Evolutionary conservation across 2,113 vertebrate species (phyloP), one percentile per base, ranked within the genome.

Genomic region (Sprattus sprattus): DNA sequence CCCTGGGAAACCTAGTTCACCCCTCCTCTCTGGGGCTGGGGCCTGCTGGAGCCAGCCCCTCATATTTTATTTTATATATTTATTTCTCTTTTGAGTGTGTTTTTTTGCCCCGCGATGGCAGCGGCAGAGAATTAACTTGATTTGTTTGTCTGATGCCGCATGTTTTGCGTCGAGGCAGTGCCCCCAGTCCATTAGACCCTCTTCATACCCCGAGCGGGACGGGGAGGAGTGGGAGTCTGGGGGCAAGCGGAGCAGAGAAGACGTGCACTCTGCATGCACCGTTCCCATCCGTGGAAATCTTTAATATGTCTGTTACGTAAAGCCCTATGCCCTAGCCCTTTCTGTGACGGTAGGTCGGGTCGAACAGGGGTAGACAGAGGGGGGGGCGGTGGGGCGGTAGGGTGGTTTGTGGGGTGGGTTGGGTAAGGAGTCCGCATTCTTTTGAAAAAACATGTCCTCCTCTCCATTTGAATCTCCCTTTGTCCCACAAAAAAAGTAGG

Each of bases 91-190:
- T 32, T 13, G 7, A 81, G 84, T 46, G 28, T 25, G 6, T 71
- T 28, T 71, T 71, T 83, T 91, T 92, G 91, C 93, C 91, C 93
- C 13, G 89, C 90, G 83, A 81, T 91, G 91, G 92, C 91, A 92
- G 88, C 91, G 91, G 88, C 91, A 87, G 83, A 92, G 93, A 92
- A 92, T 92, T 91, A 92, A 89, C 92, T 90, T 91, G 90, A 92
- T 93, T 93, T 94, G 90, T 93, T 93, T 89, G 89, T 92, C 90
- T 92, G 92, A 91, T 89, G 91, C 90, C 90, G 86, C 86, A 84
- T 91, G 91, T 91, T 91, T 28, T 32, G 64, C 25, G 64, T 71
- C 28, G 60, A 71, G 8, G 32, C 16, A 18, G 16, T 25, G 10
- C 64, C 60, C 64, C 25, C 10, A 4, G 64, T 25, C 60, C 9